phyloP scores from a whole-genome alignment of 1,140 invertebrate species.

The Steinernema khuongi region DNA sequence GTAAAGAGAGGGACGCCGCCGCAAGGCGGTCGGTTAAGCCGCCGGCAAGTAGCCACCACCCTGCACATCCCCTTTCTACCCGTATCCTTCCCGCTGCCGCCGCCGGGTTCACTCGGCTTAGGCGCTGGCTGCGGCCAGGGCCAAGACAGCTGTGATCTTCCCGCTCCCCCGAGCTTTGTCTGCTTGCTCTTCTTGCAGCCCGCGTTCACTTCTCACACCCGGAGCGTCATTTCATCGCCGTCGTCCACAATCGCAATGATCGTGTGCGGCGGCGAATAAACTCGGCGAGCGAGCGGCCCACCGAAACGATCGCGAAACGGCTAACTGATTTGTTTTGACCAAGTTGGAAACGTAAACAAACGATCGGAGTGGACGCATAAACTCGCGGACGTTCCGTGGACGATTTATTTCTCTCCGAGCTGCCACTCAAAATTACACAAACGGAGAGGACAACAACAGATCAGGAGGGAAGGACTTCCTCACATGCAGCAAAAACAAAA shows the following conservation, averaged over 20 bases:
- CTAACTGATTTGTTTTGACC: constrained; percentile 9
- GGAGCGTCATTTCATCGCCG: neutral
- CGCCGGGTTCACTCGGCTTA: neutral
- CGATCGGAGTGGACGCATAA: neutral
- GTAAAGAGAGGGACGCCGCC: neutral
- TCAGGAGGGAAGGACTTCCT: too few relatives aligned
- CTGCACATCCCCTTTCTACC: too few relatives aligned
- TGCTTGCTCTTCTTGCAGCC: neutral
- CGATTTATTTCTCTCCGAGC: neutral
- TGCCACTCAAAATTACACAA: neutral
- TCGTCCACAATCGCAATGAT: too few relatives aligned
- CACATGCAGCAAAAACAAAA: too few relatives aligned
- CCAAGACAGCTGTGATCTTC: constrained; percentile 4
- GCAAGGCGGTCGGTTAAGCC: neutral
- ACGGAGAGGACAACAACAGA: too few relatives aligned
- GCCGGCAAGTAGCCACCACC: neutral
- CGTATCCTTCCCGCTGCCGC: neutral
- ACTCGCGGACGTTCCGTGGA: neutral
- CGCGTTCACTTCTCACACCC: neutral
- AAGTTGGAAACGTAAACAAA: constrained; percentile 7
- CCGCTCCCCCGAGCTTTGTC: neutral
- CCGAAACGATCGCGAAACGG: constrained; percentile 7
- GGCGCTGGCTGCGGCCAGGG: neutral
- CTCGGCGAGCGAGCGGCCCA: neutral
- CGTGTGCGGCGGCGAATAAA: too few relatives aligned